phyloP scores from a whole-genome alignment of 2,797 vertebrate genomes.

The Alca torda region DNA sequence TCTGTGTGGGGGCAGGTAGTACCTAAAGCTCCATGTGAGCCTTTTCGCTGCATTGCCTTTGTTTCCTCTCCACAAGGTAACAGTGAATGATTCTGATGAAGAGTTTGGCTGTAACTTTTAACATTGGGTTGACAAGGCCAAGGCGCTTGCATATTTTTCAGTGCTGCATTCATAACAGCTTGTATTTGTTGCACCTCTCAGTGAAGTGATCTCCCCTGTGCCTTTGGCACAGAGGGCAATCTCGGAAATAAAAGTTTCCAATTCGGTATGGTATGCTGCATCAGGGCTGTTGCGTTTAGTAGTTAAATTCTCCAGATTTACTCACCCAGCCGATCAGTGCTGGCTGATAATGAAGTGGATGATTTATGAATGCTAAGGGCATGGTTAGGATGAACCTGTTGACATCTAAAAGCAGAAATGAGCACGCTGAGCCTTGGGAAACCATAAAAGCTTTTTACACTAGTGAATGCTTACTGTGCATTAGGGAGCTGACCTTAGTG shows the following conservation, averaged over 20 bases:
- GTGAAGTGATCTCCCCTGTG: rapidly evolving
- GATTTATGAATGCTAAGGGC: background rate
- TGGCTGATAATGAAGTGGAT: constrained; percentile 13
- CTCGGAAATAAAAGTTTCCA: background rate
- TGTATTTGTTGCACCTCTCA: background rate
- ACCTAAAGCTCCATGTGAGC: rapidly evolving
- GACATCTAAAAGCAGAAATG: constrained; percentile 37
- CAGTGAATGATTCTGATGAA: background rate
- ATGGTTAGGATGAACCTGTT: constrained; percentile 1
- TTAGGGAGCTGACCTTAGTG: constrained; percentile 29
- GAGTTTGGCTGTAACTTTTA: background rate
- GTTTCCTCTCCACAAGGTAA: background rate
- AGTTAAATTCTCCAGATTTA: background rate
- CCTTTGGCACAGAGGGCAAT: rapidly evolving
- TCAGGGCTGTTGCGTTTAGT: background rate
- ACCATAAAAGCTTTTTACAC: background rate
- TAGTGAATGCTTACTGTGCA: background rate
- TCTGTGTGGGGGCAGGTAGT: background rate
- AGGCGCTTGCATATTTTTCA: too few species aligned
- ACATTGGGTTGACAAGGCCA: background rate
- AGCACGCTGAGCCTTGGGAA: background rate
- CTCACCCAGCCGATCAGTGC: background rate
- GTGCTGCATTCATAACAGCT: background rate
- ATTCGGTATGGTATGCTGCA: background rate
- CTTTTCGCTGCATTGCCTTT: rapidly evolving